Percentiles rank a stretch among this genome's conserved stretches.
Evolutionary conservation across 2,888 invertebrate genomes (phyloP).

Genomic region (Megaustenia siamemsis): DNA sequence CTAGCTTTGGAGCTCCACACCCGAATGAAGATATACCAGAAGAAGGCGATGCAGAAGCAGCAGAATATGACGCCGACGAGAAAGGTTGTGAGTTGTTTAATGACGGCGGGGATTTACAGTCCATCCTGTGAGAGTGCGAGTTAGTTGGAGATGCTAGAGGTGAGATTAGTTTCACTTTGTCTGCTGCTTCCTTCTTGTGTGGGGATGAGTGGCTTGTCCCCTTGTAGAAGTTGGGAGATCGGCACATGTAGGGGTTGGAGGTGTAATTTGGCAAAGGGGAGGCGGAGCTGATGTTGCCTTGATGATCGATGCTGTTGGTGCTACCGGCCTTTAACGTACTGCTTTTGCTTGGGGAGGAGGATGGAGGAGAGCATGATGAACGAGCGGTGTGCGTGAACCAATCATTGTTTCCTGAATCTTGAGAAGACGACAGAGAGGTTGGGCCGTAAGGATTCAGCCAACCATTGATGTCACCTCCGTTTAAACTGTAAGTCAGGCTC

Average conservation of each 20-base stretch:
- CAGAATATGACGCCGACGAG: neutral
- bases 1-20: constrained; percentile 66
- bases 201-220: constrained; percentile 12
- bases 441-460: constrained; percentile 65
- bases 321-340: constrained; percentile 49
- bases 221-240: constrained; percentile 41
- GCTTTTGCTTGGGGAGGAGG: constrained; percentile 48
- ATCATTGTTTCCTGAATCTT: constrained; percentile 32
- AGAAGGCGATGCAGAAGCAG: neutral
- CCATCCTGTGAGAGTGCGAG: constrained; percentile 42
- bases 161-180: constrained; percentile 61
- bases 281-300: neutral
- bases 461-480: constrained; percentile 63
- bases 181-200: constrained; percentile 59
- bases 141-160: constrained; percentile 57
- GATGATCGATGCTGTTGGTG: constrained; percentile 38
- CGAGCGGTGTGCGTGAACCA: constrained; percentile 32
- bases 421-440: constrained; percentile 55
- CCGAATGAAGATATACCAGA: neutral
- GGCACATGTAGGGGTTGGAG: constrained; percentile 10
- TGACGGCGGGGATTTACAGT: constrained; percentile 17
- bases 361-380: constrained; percentile 41
- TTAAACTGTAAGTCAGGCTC: constrained; percentile 66
- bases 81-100: neutral
- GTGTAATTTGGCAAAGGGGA: constrained; percentile 19